These are phyloP conservation scores for Nesoenas mayeri DNA, from an alignment of 2,113 vertebrate genomes.

Conservation along the genomic window DNA sequence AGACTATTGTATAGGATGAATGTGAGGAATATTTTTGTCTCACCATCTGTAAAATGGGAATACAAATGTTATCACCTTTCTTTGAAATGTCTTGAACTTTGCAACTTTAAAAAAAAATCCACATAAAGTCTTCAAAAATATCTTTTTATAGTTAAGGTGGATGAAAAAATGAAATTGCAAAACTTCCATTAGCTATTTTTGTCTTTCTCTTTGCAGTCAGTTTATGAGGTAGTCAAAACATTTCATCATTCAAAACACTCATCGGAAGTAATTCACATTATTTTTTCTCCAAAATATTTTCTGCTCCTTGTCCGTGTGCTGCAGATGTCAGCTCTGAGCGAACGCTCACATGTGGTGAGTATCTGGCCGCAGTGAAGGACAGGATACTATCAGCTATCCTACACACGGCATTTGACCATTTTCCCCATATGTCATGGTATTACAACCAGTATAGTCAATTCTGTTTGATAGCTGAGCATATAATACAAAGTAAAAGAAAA, in stretches of 20 bases:
- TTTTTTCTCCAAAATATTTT: not conserved
- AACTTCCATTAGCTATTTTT: slow-evolving; percentile 2
- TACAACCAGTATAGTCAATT: slow-evolving; percentile 56
- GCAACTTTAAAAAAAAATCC: not conserved
- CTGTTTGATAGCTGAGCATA: slow-evolving; percentile 58
- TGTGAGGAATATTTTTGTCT: not conserved
- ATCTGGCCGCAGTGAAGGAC: not conserved
- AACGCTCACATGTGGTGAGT: not conserved
- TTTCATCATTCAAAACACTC: not conserved
- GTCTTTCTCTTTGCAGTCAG: not conserved
- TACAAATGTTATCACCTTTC: not conserved
- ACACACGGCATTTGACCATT: not conserved
- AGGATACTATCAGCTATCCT: not conserved
- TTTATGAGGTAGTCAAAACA: slow-evolving; percentile 27
- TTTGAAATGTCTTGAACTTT: not conserved
- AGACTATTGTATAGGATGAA: not conserved
- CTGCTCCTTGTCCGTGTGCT: not conserved
- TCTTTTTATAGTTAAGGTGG: not conserved
- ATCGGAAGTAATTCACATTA: not conserved
- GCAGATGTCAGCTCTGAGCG: slow-evolving; percentile 23
- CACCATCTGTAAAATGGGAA: not conserved
- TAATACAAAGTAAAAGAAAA: slow-evolving; percentile 66
- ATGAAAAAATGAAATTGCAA: not conserved
- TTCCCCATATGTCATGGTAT: slow-evolving; percentile 48
- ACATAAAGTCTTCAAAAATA: not conserved